Conservation (phyloP, 2,113 vertebrate species). For the Lampris megalopsis region DNA sequence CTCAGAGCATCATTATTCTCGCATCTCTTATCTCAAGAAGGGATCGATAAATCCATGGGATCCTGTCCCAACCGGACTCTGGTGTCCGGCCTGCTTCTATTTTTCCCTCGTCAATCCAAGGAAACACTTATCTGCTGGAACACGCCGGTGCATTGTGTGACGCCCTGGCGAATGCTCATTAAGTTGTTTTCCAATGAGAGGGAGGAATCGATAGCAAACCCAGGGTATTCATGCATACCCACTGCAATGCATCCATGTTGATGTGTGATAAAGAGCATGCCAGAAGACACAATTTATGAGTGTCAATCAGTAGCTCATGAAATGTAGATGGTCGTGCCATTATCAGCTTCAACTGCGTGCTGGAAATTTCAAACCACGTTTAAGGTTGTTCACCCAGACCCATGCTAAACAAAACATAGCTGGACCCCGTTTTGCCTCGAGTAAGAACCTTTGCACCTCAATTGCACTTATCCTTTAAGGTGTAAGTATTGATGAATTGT, state of each 20-base stretch:
- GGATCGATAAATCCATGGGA: constrained; percentile 82
- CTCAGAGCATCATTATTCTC: constrained; percentile 75
- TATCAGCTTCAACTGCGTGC: constrained; percentile 43
- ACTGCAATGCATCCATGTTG: constrained; percentile 42
- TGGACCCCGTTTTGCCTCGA: background rate
- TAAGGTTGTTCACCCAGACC: constrained; percentile 26
- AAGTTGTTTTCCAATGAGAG: constrained; percentile 81
- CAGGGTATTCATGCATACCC: constrained; percentile 64
- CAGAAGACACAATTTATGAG: constrained; percentile 52
- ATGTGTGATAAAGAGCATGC: constrained; percentile 53
- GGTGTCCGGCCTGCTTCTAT: constrained; percentile 63
- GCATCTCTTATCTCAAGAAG: constrained; percentile 72
- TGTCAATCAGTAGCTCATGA: constrained; percentile 62
- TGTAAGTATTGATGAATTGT: constrained; percentile 21
- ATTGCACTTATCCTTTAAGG: constrained; percentile 22
- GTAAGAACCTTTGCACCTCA: constrained; percentile 9
- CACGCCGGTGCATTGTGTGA: constrained; percentile 74
- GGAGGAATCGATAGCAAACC: constrained; percentile 67
- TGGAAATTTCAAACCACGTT: constrained; percentile 19
- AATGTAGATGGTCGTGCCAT: constrained; percentile 58
- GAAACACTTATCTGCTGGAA: constrained; percentile 78
- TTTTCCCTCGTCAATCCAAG: constrained; percentile 71
- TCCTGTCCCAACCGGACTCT: constrained; percentile 60
- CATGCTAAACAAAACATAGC: background rate
- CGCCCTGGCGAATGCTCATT: constrained; percentile 78